Evolutionary conservation across 2,888 invertebrate species (phyloP), one percentile per base, ranked within the genome.

Genomic region (Hyppa rectilinea): DNA sequence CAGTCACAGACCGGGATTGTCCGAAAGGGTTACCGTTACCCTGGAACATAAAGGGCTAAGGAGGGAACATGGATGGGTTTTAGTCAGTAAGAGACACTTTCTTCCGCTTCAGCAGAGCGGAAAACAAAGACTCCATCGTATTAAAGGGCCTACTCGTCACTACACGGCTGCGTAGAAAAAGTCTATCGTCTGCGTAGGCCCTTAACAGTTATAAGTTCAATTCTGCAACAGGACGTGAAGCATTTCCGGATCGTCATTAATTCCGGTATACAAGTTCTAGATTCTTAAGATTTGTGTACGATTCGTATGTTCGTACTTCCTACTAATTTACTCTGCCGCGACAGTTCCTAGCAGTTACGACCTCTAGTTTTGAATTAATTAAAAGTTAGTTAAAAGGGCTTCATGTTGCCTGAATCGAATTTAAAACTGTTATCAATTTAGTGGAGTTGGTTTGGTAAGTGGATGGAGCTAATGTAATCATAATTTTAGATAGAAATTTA

Each of bases 241-340:
- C 40, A 9, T 53, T 36, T 38, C 31, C 36, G 1, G 53, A 65
- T 71, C 45, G 36, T 60, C 62, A 66, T 82, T 75, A 66, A 71
- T 69, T 69, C 60, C 58, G 6, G 36, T 50, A 63, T 49, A 74
- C 81, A 70, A 75, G 69, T 77, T 56, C 38, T 31, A 70, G 56
- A 75, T 72, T 84, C 62, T 52, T 75, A 63, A 81, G 75, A 76
- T 78, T 81, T 81, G 76, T 73, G 67, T 71, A 75, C 75, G 71
- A 80, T 81, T 82, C 62, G 73, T 71, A 74, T 79, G 81, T 75
- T 79, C 67, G 55, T 73, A 52, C 67, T 78, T 79, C 67, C 55
- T 73, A 52, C 67, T 78, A 80, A 79, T 75, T 73, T 68, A 64
- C 53, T 64, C 29, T 47, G 14, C 36, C 10, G 56, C 29, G 45